phyloP scores from a whole-genome alignment of 2,113 vertebrate genomes.

The Barnardius zonarius region DNA sequence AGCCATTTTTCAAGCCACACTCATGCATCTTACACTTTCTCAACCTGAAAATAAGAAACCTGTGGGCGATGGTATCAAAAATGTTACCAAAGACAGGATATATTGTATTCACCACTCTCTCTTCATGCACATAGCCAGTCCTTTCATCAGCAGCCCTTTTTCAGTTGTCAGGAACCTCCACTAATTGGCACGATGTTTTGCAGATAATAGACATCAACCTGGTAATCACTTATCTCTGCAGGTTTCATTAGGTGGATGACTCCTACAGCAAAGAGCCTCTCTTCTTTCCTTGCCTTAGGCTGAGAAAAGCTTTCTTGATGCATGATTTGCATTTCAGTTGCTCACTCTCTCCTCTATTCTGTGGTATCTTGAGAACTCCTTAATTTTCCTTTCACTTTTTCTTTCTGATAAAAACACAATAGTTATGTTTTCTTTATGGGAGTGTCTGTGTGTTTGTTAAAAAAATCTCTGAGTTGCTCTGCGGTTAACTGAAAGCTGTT shows the following conservation, averaged over 20 bases:
- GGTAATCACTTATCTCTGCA: background rate
- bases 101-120: background rate
- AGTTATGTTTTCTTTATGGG: background rate
- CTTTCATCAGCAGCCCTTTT: background rate
- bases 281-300: background rate
- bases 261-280: background rate
- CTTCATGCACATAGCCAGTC: background rate
- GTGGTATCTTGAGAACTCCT: background rate
- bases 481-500: background rate
- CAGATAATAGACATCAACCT: background rate
- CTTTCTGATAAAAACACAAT: background rate
- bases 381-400: background rate
- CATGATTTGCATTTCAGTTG: background rate
- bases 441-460: background rate
- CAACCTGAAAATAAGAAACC: background rate
- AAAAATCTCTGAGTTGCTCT: background rate
- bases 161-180: background rate
- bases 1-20: background rate
- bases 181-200: background rate
- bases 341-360: background rate
- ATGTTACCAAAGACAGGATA: background rate
- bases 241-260: background rate
- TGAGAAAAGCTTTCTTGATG: background rate
- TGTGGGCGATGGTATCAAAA: background rate
- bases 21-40: background rate